Conservation (phyloP, 1,140 invertebrate species). For the Drosophila parabipectinata region DNA sequence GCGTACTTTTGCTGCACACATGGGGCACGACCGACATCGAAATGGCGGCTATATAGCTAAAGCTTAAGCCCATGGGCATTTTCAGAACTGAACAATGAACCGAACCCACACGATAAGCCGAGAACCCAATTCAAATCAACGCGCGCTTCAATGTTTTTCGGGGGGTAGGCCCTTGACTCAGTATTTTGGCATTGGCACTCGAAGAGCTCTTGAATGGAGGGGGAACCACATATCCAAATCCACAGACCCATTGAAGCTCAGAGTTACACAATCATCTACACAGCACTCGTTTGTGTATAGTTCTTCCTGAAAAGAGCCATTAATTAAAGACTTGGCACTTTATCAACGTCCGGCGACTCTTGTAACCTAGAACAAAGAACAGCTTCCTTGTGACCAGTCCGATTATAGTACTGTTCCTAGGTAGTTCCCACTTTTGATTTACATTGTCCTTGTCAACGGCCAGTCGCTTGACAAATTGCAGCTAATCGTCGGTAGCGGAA, state of each 20-base stretch:
- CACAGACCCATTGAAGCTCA: slow-evolving; percentile 12
- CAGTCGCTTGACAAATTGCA: slow-evolving; percentile 66
- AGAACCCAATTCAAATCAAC: slow-evolving; percentile 50
- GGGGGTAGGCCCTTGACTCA: slow-evolving; percentile 20
- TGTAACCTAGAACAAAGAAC: slow-evolving; percentile 12
- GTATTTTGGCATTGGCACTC: slow-evolving; percentile 32
- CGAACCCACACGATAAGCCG: slow-evolving; percentile 49
- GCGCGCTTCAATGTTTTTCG: slow-evolving; percentile 22
- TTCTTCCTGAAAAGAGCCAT: slow-evolving; percentile 14
- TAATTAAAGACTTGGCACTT: slow-evolving; percentile 23
- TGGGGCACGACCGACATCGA: slow-evolving; percentile 37
- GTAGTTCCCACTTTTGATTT: slow-evolving; percentile 29
- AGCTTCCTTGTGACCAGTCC: neutral
- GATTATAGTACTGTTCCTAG: neutral
- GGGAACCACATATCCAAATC: slow-evolving; percentile 20
- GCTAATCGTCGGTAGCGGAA: slow-evolving; percentile 59
- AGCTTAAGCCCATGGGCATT: slow-evolving; percentile 18
- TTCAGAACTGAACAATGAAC: slow-evolving; percentile 40
- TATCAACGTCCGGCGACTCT: slow-evolving; percentile 21
- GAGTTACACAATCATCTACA: slow-evolving; percentile 24
- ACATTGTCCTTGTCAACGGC: slow-evolving; percentile 67
- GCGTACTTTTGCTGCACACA: slow-evolving; percentile 37
- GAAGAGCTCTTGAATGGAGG: slow-evolving; percentile 23
- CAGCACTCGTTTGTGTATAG: neutral
- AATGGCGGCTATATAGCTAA: neutral